These are phyloP conservation scores for Hippocampus comes DNA, from an alignment of 2,113 vertebrate species.

Conservation along the genomic window DNA sequence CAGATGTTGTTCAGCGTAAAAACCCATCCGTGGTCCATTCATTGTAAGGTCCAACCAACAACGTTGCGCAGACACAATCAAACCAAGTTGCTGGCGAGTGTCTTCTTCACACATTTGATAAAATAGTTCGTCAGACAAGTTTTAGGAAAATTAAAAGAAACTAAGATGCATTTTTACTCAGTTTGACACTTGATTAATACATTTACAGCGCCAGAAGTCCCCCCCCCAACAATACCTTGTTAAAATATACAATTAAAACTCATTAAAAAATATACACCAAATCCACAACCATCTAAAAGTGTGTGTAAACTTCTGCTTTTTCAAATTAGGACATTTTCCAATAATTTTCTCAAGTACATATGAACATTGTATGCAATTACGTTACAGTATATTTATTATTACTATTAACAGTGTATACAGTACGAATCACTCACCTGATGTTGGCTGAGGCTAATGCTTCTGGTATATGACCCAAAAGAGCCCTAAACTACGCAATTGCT, in stretches of 20 bases:
- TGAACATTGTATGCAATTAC: too few species aligned
- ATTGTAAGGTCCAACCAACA: background rate
- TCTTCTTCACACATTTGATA: background rate
- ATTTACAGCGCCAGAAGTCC: too few species aligned
- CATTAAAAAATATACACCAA: too few species aligned
- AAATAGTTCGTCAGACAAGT: background rate
- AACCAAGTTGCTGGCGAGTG: background rate
- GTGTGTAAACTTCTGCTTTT: too few species aligned
- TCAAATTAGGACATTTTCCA: too few species aligned
- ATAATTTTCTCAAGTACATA: too few species aligned
- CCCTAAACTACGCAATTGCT: background rate
- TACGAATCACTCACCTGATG: slow-evolving; percentile 16
- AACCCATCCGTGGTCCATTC: too few species aligned
- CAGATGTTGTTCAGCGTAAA: background rate
- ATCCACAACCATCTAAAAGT: too few species aligned
- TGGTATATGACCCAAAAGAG: background rate
- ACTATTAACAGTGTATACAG: background rate
- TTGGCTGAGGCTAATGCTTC: slow-evolving; percentile 4
- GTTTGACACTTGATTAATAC: background rate
- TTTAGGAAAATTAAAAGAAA: background rate
- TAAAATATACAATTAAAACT: too few species aligned
- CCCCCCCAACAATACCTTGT: too few species aligned
- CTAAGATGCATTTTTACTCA: background rate
- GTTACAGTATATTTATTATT: too few species aligned
- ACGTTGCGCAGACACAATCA: background rate